Evolutionary conservation across 2,888 invertebrate species (phyloP), one percentile per base, ranked within the genome.

Genomic region (Aspidiotus rigidus): DNA sequence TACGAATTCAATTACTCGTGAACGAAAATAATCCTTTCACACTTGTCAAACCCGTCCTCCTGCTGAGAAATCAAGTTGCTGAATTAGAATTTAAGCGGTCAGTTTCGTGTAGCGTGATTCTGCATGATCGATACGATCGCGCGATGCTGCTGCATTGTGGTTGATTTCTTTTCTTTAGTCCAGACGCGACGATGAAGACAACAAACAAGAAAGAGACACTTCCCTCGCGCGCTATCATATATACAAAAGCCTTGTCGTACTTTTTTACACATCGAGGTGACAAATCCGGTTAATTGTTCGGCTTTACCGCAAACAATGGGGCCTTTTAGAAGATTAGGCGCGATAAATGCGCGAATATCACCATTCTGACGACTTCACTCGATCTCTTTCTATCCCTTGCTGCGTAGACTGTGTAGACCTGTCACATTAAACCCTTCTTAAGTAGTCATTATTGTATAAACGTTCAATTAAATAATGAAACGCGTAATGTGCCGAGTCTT

Each of bases 201-300:
- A 28, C 28, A 28, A 28, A 28, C 28, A 28, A 28, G 28, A 28
- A 28, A 28, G 28, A 49, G 49, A 49, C 49, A 49, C 49, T 49
- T 49, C 49, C n/a, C 49, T 49, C 49, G 49, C n/a, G 28, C 28
- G 28, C 28, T 28, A 28, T 28, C 28, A 28, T 28, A 5, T 28
- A 28, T 55, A n/a, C 15, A 55, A n/a, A 9, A 28, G 39, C 17
- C 59, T 39, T 13, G 59, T 59, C 59, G 66, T 59, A 57, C 41
- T 66, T 57, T 56, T 66, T 66, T 59, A 66, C 66, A 66, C 66
- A 57, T 60, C 57, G 44, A 66, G 66, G 66, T 66, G 66, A 66
- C 66, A 66, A 66, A 57, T 66, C 66, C 66, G 66, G 66, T 66
- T 66, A 66, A 66, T 66, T 66, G 66, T 66, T 66, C 59, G 60